Conservation (phyloP, 2,888 invertebrate genomes). For the Thereva nobilitata region DNA sequence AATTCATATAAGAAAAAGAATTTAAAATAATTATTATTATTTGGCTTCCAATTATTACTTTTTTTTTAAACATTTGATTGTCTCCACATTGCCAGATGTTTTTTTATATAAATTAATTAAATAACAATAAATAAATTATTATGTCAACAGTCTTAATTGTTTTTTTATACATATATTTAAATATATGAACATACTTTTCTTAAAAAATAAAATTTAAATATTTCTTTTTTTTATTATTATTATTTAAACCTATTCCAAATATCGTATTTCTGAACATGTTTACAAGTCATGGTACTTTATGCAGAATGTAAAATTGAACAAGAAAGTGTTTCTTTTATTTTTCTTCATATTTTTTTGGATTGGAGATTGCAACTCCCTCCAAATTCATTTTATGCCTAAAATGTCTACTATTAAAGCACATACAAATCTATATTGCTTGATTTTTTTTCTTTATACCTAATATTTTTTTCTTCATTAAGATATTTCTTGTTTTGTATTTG, state of each 20-base stretch:
- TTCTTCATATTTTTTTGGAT: not conserved
- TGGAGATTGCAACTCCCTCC: slow-evolving; percentile 5
- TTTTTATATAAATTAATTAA: slow-evolving; percentile 2
- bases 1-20: no score
- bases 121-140: slow-evolving; percentile 18
- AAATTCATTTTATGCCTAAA: slow-evolving; percentile 12
- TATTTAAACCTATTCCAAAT: not conserved
- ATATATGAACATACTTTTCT: no score
- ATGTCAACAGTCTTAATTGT: slow-evolving; percentile 27
- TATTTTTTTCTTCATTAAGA: slow-evolving; percentile 17
- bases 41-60: no score
- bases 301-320: slow-evolving; percentile 14
- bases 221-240: slow-evolving; percentile 8
- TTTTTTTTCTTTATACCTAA: slow-evolving; percentile 20
- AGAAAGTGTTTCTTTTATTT: not conserved
- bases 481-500: not conserved
- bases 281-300: slow-evolving; percentile 2
- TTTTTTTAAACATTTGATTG: slow-evolving; percentile 23
- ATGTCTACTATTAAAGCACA: slow-evolving; percentile 27
- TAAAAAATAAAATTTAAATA: no score
- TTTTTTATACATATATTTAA: not conserved
- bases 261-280: slow-evolving; percentile 6
- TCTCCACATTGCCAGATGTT: slow-evolving; percentile 7
- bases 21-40: no score
- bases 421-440: slow-evolving; percentile 33